Evolutionary conservation across 2,797 vertebrate species (phyloP).

Genomic region (Girardinus metallicus): DNA sequence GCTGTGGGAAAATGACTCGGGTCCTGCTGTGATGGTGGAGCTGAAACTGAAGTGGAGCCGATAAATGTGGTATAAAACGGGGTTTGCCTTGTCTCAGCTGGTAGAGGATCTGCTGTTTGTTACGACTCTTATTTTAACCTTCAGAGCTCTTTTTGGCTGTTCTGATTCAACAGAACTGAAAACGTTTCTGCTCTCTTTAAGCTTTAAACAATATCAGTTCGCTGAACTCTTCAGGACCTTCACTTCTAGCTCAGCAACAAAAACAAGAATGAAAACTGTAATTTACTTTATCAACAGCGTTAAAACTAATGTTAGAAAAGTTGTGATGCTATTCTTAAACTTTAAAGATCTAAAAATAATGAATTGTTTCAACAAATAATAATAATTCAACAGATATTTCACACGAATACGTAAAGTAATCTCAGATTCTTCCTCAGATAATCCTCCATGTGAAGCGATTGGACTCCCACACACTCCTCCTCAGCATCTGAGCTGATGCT

Average conservation of each 20-base stretch:
- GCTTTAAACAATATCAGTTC: neutral
- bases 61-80: neutral
- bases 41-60: neutral
- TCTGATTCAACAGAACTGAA: no score
- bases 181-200: neutral
- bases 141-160: neutral
- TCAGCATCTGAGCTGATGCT: slow-evolving; percentile 6
- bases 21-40: neutral
- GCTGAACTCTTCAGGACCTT: neutral
- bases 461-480: slow-evolving; percentile 23
- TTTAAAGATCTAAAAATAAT: no score
- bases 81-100: neutral
- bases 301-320: neutral
- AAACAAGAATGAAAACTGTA: neutral
- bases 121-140: neutral
- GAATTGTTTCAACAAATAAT: no score
- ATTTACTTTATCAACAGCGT: neutral
- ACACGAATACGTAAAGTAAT: neutral
- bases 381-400: neutral
- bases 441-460: slow-evolving; percentile 21
- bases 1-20: slow-evolving; percentile 24
- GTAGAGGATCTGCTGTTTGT: neutral
- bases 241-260: neutral
- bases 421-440: slow-evolving; percentile 12
- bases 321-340: no score